Percentiles rank a stretch among this genome's conserved stretches.
Conservation (phyloP, 2,888 invertebrate species). For the Odontothrips loti region DNA sequence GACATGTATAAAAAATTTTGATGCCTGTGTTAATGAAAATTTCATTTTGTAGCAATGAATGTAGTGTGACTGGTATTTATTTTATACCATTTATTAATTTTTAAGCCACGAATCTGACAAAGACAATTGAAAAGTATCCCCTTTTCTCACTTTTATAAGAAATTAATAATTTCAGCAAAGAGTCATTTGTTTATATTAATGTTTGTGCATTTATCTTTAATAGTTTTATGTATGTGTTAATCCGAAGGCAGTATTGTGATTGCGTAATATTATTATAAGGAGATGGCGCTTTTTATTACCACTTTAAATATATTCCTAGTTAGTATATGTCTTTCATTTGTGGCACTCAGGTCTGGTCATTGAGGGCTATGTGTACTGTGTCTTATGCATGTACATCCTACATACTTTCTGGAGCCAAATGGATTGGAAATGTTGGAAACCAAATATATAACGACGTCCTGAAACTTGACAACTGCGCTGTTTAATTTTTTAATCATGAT, state of each 20-base stretch:
- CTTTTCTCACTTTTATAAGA: background rate
- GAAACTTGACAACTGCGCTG: background rate
- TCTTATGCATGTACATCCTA: background rate
- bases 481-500: background rate
- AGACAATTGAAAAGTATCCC: background rate
- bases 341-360: background rate
- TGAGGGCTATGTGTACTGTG: background rate
- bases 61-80: background rate
- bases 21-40: background rate
- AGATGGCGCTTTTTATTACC: background rate
- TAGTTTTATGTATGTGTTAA: background rate
- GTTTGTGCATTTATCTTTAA: conserved; percentile 21
- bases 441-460: background rate
- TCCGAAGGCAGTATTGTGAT: background rate
- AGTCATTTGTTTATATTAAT: conserved; percentile 23
- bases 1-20: background rate
- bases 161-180: background rate
- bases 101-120: background rate
- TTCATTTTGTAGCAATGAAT: background rate
- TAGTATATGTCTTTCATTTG: background rate
- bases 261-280: background rate
- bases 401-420: background rate
- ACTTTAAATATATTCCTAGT: background rate
- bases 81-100: background rate
- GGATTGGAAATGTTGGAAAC: background rate